Evolutionary conservation across 53 echinoderm and acorn worm species (phyloP), one percentile per base, ranked within the genome.

Genomic region (Crossaster papposus): DNA sequence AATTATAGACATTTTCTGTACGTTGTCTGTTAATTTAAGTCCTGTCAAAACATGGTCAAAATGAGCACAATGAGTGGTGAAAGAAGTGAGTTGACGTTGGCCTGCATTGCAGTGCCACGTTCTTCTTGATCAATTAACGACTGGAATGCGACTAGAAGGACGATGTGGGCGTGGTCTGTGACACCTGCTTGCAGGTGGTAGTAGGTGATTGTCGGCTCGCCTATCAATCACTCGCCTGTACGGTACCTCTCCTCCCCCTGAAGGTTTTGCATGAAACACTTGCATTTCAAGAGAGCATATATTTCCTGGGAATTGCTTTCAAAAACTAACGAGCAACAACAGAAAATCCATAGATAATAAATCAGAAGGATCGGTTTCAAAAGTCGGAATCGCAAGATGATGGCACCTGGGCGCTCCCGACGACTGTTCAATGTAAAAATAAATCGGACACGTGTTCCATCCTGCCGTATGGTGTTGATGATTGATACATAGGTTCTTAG

Each of bases 91-190:
- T n/a, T n/a, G n/a, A n/a, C n/a, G n/a, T n/a, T n/a, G n/a, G n/a
- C n/a, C n/a, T n/a, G n/a, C n/a, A n/a, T n/a, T n/a, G n/a, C n/a
- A 4, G 38, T 7, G 38, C 2, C 38, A 38, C 38, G 38, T 38
- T 38, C 38, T 38, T 38, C 7, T 38, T 38, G 38, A 38, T 4
- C 38, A 7, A 38, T 2, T 38, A 38, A 38, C 71, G 71, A 71
- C 71, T 71, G 71, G 71, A 71, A 28, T 71, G 7, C 26, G 71
- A 31, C 71, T 71, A 28, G 71, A 29, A 4, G 23, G 22, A 20
- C 70, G 23, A 35, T 76, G 37, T 76, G 23, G 76, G 76, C 76
- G 76, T 76, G 36, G 76, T 76, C 71, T 36, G 15, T 5, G 76
- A 15, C 76, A 36, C 76, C 37, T 34, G 17, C 37, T 36, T 76